These are phyloP conservation scores for Danio choprae DNA, from an alignment of 2,797 vertebrate genomes.

Conservation along the genomic window DNA sequence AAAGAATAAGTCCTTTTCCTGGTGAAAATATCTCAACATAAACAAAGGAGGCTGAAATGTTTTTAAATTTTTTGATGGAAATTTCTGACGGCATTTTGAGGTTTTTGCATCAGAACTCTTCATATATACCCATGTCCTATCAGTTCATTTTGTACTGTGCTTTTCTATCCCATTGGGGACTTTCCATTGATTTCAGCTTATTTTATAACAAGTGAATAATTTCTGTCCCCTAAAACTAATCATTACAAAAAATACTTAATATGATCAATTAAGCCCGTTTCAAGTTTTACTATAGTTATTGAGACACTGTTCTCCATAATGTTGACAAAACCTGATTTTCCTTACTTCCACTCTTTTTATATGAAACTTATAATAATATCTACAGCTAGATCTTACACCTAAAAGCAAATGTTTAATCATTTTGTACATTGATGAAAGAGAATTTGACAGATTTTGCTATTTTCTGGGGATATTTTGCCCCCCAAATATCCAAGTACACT, in stretches of 20 bases:
- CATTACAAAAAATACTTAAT: not conserved
- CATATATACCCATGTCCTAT: no score
- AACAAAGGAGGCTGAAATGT: no score
- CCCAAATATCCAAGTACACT: not conserved
- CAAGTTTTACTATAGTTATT: not conserved
- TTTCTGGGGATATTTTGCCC: not conserved
- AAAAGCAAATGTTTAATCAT: not conserved
- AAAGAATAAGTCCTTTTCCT: no score
- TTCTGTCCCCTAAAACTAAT: not conserved
- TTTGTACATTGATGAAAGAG: not conserved
- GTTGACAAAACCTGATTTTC: not conserved
- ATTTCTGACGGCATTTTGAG: no score
- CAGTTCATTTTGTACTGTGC: not conserved
- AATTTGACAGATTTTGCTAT: not conserved
- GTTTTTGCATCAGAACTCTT: no score
- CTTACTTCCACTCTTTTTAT: not conserved
- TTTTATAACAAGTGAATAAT: not conserved
- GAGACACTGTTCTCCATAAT: not conserved
- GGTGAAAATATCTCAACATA: no score
- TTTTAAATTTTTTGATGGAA: no score
- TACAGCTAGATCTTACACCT: not conserved
- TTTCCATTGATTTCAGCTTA: not conserved
- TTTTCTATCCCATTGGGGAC: not conserved
- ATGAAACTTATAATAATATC: not conserved
- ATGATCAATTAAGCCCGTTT: not conserved